Evolutionary conservation across 2,797 vertebrate genomes (phyloP), one percentile per base, ranked within the genome.

Genomic region (Gymnothorax reevesii): DNA sequence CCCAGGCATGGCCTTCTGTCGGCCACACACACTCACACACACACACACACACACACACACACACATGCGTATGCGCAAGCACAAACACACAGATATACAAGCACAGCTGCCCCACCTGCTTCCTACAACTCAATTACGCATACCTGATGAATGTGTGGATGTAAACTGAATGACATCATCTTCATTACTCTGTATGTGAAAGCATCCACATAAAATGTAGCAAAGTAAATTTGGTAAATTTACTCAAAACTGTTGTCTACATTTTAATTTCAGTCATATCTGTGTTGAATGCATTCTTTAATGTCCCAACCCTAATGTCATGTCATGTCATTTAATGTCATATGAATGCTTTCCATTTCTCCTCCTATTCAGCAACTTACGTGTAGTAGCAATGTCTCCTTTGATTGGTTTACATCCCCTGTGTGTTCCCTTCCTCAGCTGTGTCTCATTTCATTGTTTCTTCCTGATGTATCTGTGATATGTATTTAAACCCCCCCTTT

Each of bases 31-130:
- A 82, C 85, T 69, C 85, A 60, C 82, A 62, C 62, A 25, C 71
- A 64, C 87, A 83, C 60, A 33, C 69, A 62, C 49, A 55, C 52
- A 83, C 87, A 66, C 87, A 69, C 79, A 82, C 75, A 71, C 59
- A 33, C 54, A 27, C 52, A 84, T 13, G 62, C 69, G 84, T 59
- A 80, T 73, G 77, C 42, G 60, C 64, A 84, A 27, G 55, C 62
- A 84, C 71, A 55, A 52, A 77, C 10, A 57, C 69, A 27, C 54
- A 85, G 69, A 57, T 9, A 77, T 54, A 42, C 84, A 77, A 7
- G 9, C 13, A 42, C 33, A 42, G 33, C 33, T 42, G 33, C 33
- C 33, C 33, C 33, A 42, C 33, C 33, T 42, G 12, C 62, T 83
- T 84, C 83, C 57, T 77, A 69, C 33, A 33, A 27, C 69, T 77